phyloP scores from a whole-genome alignment of 2,888 invertebrate genomes.

The Idaea aversata region DNA sequence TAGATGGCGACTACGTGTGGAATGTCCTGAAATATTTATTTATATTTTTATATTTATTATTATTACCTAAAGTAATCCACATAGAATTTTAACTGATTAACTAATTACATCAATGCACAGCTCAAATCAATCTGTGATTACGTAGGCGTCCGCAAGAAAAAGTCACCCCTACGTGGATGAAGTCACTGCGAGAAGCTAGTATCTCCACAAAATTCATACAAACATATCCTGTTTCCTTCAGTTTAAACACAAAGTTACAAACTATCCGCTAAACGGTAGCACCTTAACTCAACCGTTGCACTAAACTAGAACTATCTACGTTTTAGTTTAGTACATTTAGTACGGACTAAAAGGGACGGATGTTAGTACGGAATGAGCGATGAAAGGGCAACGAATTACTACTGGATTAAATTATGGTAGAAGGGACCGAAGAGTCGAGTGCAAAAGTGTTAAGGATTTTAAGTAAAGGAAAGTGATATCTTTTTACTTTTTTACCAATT shows the following conservation, averaged over 20 bases:
- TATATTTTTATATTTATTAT: too few species aligned
- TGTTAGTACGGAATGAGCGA: slow-evolving; percentile 20
- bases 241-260: neutral
- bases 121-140: too few species aligned
- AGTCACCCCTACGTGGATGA: too few species aligned
- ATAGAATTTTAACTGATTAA: too few species aligned
- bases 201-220: neutral
- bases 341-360: neutral
- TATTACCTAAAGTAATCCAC: too few species aligned
- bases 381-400: slow-evolving; percentile 56
- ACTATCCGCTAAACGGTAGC: neutral
- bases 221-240: neutral
- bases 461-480: neutral
- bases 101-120: too few species aligned
- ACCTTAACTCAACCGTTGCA: neutral
- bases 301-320: neutral
- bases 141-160: too few species aligned
- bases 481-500: too few species aligned
- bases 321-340: neutral
- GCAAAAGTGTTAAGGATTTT: neutral
- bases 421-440: slow-evolving; percentile 30
- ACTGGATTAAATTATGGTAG: slow-evolving; percentile 55
- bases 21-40: too few species aligned
- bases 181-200: neutral
- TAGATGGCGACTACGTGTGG: too few species aligned